A percentile compares a stretch with the other conserved stretches of the same genome.
These are phyloP conservation scores for Calypte anna DNA, from an alignment of 2,113 vertebrate genomes.

Conservation along the genomic window DNA sequence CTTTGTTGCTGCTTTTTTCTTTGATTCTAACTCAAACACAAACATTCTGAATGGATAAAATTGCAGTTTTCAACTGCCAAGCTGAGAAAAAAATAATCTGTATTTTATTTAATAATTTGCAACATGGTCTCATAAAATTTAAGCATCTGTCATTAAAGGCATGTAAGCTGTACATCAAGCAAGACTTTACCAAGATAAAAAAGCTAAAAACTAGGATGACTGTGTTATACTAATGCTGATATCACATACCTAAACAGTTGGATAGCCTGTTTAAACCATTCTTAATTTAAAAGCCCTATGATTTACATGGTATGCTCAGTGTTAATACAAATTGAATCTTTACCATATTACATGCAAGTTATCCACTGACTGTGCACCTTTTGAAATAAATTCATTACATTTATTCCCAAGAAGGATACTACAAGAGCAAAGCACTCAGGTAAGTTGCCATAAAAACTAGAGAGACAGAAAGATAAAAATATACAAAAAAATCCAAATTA, in stretches of 20 bases:
- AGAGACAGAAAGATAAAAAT: background rate
- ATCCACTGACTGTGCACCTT: background rate
- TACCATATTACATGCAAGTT: background rate
- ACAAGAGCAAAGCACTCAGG: background rate
- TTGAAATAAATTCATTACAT: conserved; percentile 30
- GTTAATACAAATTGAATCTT: background rate
- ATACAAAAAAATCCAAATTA: background rate
- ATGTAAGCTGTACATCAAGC: background rate
- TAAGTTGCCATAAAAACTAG: background rate
- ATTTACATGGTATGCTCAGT: background rate
- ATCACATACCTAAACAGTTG: background rate
- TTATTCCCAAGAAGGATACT: background rate
- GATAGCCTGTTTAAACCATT: background rate
- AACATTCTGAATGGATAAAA: background rate
- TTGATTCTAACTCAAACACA: background rate
- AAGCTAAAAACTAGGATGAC: background rate
- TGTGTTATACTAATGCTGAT: background rate
- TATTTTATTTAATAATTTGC: background rate
- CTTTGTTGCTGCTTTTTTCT: background rate
- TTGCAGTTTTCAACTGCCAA: background rate
- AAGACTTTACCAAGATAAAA: conserved; percentile 23
- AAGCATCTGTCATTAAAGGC: background rate
- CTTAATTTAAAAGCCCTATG: background rate
- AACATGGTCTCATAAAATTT: background rate
- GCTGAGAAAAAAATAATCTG: background rate